Evolutionary conservation across 2,888 invertebrate genomes (phyloP), one percentile per base, ranked within the genome.

Genomic region (Drosophila kambysellisi): DNA sequence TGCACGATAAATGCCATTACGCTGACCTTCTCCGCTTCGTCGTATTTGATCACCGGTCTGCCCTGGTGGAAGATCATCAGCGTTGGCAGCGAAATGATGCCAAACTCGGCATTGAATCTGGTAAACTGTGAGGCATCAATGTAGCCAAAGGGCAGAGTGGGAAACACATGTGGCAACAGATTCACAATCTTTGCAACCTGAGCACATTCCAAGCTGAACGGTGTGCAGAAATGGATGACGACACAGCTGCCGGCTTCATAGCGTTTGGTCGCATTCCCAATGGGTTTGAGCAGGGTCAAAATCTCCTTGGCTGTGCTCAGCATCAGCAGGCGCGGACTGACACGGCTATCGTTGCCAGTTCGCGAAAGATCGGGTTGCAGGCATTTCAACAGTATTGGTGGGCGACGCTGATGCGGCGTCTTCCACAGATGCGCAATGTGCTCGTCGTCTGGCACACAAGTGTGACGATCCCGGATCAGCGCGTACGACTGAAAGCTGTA

Each of bases 131-230:
- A 95, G 3, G 98, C 98, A 94, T 99, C 98, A 25, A 99, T 95
- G 4, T 97, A 99, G 12, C 98, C 96, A 92, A 98, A 95, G 93
- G 96, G 96, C 0, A 99, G 94, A 83, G 96, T 95, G 2, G 98
- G 97, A 93, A 97, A 99, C 5, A 96, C 95, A 88, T 97, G 94
- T 1, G 98, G 97, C 33, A 99, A 92, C 0, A 98, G 97, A 94
- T 99, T 99, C 89, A 96, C 98, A 91, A 97, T 96, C 8, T 97
- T 97, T 1, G 98, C 98, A 9, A 98, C 97, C 91, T 96, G 95
- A 25, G 97, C 97, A 88, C 98, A 98, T 89, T 98, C 98, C 3
- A 97, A 96, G 90, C 99, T 99, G 91, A 96, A 96, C 76, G 96
- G 95, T 0, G 98, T 97, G 92, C 97, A 99, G 93, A 99, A 99